Evolutionary conservation across 2,797 vertebrate genomes (phyloP), one percentile per base, ranked within the genome.

Genomic region (Octomys mimax): DNA sequence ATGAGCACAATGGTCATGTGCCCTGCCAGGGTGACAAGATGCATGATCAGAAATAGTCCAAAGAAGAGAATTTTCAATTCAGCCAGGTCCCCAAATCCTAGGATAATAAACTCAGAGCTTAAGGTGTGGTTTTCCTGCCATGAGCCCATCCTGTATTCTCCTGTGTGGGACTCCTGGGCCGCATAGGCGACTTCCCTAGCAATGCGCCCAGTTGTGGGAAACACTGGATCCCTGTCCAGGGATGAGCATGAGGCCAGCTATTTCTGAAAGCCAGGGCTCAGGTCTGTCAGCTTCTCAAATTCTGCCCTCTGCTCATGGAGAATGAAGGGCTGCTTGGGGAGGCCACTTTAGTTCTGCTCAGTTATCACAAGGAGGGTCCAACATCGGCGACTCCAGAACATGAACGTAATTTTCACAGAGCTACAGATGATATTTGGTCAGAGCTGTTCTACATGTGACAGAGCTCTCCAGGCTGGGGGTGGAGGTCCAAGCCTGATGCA

Each of bases 11-110:
- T 93, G 31, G 87, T 62, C 6, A 78, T 42, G 24, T 97, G 96
- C 1, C 87, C 93, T 33, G 84, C 66, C 39, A 97, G 59, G 39
- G 93, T 97, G 81, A 96, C 78, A 39, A 95, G 83, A 36, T 95
- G 96, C 93, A 94, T 87, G 73, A 94, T 64, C 9, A 96, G 49
- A n/a, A 96, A 95, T 71, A 96, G 54, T 26, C 80, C 96, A 66
- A 93, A 97, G 66, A 96, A 81, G 52, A 93, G 39, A 13, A 77
- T 57, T 26, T 92, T 92, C 36, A 96, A 54, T 28, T 89, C 66
- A 2, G 66, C 80, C 46, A 96, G 78, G 36, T 95, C 73, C 64
- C 80, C 92, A 36, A 97, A 95, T 54, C 95, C 96, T 78, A 96
- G n/a, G 36, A 96, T 91, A 28, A 89, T 91, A 54, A 95, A 97